These are phyloP conservation scores for Protosalanx chinensis DNA, from an alignment of 2,797 vertebrate species.

Conservation along the genomic window DNA sequence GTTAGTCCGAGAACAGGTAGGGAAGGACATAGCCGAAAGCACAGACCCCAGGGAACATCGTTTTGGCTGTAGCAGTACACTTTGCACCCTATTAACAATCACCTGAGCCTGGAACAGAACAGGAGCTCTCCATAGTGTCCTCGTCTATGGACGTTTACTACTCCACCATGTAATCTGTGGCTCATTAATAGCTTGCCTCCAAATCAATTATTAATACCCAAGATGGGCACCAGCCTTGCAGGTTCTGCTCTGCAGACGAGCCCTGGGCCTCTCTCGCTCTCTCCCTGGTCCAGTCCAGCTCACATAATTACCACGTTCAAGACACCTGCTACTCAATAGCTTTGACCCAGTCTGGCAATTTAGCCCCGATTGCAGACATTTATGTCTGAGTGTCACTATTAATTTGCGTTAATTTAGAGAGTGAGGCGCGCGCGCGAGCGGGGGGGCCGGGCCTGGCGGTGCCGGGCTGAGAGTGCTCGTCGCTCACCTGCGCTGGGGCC, in stretches of 20 bases:
- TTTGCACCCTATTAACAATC: constrained; percentile 73
- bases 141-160: constrained; percentile 74
- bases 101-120: constrained; percentile 67
- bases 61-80: constrained; percentile 72
- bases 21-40: constrained; percentile 29
- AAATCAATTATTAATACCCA: constrained; percentile 83
- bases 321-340: constrained; percentile 85
- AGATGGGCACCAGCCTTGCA: constrained; percentile 64
- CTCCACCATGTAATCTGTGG: constrained; percentile 66
- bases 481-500: constrained; percentile 75
- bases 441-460: constrained; percentile 49
- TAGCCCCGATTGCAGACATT: constrained; percentile 76
- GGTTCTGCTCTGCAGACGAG: constrained; percentile 65
- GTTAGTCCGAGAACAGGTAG: no score
- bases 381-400: constrained; percentile 83
- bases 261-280: constrained; percentile 49
- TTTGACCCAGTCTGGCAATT: constrained; percentile 77
- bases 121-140: constrained; percentile 60
- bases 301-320: constrained; percentile 77
- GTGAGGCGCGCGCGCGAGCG: constrained; percentile 43
- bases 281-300: constrained; percentile 66
- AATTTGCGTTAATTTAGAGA: constrained; percentile 80
- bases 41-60: constrained; percentile 60
- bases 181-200: constrained; percentile 77
- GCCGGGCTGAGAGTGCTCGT: constrained; percentile 61